phyloP scores from a whole-genome alignment of 2,888 invertebrate species.

The Siphlonurus alternatus region DNA sequence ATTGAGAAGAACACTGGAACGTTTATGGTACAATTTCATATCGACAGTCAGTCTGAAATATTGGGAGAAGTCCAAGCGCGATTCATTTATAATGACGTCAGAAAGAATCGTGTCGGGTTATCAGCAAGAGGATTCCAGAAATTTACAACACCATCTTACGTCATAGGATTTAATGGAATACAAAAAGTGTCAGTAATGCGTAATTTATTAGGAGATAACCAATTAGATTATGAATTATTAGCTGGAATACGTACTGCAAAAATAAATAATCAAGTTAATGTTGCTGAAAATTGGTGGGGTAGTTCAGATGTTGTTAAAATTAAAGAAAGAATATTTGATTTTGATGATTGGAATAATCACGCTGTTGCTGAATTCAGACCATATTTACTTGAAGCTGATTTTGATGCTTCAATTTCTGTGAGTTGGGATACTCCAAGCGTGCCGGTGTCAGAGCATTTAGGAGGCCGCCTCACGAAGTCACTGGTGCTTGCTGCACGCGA shows the following conservation, averaged over 20 bases:
- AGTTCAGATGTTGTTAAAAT: slow-evolving; percentile 55
- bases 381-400: slow-evolving; percentile 58
- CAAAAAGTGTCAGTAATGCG: slow-evolving; percentile 82
- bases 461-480: slow-evolving; percentile 56
- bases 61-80: slow-evolving; percentile 66
- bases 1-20: slow-evolving; percentile 65
- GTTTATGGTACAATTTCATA: slow-evolving; percentile 72
- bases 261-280: slow-evolving; percentile 71
- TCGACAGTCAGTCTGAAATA: slow-evolving; percentile 86
- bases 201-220: slow-evolving; percentile 74
- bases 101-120: slow-evolving; percentile 37
- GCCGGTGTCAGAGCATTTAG: slow-evolving; percentile 43
- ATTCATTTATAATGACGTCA: slow-evolving; percentile 61
- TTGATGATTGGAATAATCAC: slow-evolving; percentile 98
- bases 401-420: slow-evolving; percentile 59
- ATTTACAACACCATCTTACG: slow-evolving; percentile 47
- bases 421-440: slow-evolving; percentile 39
- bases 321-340: slow-evolving; percentile 78
- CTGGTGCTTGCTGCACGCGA: slow-evolving; percentile 42
- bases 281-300: slow-evolving; percentile 96
- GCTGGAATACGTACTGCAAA: slow-evolving; percentile 76
- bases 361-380: slow-evolving; percentile 84
- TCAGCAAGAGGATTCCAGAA: slow-evolving; percentile 19
- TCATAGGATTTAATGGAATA: slow-evolving; percentile 82
- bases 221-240: slow-evolving; percentile 72